Percentiles rank a stretch among this genome's conserved stretches.
Evolutionary conservation across 2,797 vertebrate species (phyloP).

Genomic region (Urophycis tenuis): DNA sequence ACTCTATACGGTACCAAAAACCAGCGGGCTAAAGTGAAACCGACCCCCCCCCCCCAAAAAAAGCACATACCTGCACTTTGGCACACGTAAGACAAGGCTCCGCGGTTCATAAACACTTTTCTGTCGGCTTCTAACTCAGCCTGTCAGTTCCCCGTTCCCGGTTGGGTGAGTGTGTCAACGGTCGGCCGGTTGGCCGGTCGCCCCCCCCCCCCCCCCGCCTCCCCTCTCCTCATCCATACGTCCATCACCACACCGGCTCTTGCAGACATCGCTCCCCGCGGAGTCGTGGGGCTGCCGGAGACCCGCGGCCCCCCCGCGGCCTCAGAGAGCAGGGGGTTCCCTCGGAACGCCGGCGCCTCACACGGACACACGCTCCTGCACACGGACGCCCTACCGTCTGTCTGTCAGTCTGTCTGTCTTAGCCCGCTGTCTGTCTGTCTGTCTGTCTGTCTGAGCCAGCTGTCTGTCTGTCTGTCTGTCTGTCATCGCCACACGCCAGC

Average conservation of each 20-base stretch:
- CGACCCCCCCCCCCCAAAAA: too few species aligned
- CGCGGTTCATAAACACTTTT: not conserved
- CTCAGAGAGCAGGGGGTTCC: not conserved
- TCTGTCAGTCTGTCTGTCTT: not conserved
- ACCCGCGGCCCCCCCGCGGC: not conserved
- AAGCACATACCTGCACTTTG: too few species aligned
- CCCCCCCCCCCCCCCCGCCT: conserved; percentile 23
- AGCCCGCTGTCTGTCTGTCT: too few species aligned
- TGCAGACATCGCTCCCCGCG: conserved; percentile 49
- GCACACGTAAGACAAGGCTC: not conserved
- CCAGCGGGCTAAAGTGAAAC: not conserved
- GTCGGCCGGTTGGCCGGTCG: conserved; percentile 34
- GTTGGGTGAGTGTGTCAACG: conserved; percentile 36
- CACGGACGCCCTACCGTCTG: not conserved
- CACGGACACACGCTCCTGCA: not conserved
- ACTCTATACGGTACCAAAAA: not conserved
- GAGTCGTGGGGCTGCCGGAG: not conserved
- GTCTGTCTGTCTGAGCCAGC: conserved; percentile 37
- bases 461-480: conserved; percentile 23
- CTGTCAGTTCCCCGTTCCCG: not conserved
- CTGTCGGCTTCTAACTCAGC: not conserved
- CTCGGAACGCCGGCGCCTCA: not conserved
- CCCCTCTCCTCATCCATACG: conserved; percentile 40
- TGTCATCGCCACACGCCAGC: not conserved
- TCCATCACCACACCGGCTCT: conserved; percentile 37